These are phyloP conservation scores for Typhlomys cinereus DNA, from an alignment of 2,113 vertebrate genomes.

Conservation along the genomic window DNA sequence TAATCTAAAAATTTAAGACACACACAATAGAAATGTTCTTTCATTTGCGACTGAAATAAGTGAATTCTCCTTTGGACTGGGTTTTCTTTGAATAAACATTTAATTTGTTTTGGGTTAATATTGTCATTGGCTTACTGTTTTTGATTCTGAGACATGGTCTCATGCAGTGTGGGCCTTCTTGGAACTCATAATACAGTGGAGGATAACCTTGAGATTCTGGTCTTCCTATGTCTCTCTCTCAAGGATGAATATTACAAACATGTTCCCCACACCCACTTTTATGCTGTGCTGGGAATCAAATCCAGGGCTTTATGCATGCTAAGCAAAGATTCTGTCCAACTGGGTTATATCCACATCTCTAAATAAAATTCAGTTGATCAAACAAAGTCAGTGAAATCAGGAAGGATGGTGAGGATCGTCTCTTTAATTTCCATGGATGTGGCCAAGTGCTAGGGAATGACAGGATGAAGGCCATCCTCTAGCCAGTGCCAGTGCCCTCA, in stretches of 20 bases:
- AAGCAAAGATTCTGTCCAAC: neutral
- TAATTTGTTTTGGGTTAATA: too few species aligned
- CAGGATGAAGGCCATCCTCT: neutral
- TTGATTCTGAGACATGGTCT: neutral
- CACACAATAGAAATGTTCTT: neutral
- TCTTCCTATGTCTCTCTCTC: neutral
- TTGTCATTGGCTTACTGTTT: neutral
- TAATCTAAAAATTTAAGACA: neutral
- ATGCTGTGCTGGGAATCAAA: neutral
- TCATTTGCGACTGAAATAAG: constrained; percentile 40
- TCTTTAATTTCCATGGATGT: neutral
- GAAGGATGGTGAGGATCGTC: neutral
- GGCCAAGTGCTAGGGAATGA: neutral
- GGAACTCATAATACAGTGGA: neutral
- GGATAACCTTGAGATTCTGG: neutral
- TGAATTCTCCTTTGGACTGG: neutral
- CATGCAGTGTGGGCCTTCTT: neutral
- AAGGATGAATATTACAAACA: neutral
- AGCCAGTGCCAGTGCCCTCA: neutral
- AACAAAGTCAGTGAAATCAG: neutral
- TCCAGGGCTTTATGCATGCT: neutral
- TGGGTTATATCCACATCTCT: neutral
- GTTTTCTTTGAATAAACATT: neutral
- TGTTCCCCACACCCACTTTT: neutral
- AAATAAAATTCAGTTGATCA: neutral